Conservation (phyloP, 2,888 invertebrate species). For the Acholoe squamosa region DNA sequence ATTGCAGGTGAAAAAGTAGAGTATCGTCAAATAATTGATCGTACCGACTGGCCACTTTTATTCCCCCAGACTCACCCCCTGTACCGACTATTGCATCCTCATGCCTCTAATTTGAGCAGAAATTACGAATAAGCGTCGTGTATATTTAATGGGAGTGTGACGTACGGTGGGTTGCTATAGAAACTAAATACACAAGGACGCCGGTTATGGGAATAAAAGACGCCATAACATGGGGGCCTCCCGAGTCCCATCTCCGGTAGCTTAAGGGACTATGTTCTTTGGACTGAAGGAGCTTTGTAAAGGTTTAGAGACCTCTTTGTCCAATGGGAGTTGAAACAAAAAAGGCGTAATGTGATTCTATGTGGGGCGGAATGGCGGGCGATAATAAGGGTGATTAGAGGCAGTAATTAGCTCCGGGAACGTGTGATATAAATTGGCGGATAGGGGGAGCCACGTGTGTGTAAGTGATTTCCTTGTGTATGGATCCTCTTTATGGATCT, state of each 20-base stretch:
- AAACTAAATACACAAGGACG: not conserved
- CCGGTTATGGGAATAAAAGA: not conserved
- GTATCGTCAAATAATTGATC: slow-evolving; percentile 22
- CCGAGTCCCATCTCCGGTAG: too few species aligned
- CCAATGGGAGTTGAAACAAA: not conserved
- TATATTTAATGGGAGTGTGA: not conserved
- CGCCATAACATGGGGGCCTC: too few species aligned
- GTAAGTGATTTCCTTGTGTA: not conserved
- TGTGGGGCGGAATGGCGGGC: not conserved
- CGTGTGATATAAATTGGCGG: slow-evolving; percentile 24
- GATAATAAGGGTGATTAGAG: slow-evolving; percentile 29
- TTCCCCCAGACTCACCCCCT: not conserved
- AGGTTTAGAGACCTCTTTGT: not conserved
- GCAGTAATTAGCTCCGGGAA: not conserved
- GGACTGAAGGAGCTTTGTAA: too few species aligned
- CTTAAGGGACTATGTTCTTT: too few species aligned
- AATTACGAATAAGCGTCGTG: not conserved
- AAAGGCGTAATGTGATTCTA: not conserved
- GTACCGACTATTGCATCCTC: slow-evolving; percentile 12
- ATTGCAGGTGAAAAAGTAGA: not conserved
- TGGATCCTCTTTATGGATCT: slow-evolving; percentile 2
- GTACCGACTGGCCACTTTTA: not conserved
- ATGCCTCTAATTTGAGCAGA: not conserved
- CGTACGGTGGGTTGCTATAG: not conserved
- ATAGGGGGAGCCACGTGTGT: not conserved